Evolutionary conservation across 1,140 invertebrate species (phyloP).

Genomic region (Drosophila saltans): DNA sequence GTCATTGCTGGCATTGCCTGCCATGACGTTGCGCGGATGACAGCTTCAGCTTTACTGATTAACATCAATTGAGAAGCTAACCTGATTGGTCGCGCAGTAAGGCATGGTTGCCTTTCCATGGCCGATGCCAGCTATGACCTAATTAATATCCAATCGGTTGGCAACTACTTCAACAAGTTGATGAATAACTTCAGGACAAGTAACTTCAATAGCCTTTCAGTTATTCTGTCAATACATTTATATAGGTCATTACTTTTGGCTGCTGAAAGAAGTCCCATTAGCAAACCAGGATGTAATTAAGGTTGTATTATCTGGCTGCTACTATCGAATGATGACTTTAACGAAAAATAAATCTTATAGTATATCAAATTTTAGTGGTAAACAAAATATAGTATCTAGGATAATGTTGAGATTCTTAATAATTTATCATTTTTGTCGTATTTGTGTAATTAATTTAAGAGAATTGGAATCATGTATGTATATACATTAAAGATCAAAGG

Average conservation of each 20-base stretch:
- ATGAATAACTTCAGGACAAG: slow-evolving; percentile 10
- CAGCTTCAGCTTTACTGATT: slow-evolving; percentile 19
- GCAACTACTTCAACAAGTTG: slow-evolving; percentile 16
- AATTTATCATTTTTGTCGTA: too few species aligned
- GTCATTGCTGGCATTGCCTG: slow-evolving; percentile 15
- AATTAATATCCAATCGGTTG: slow-evolving; percentile 1
- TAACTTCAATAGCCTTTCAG: not conserved
- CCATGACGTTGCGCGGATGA: slow-evolving; percentile 11
- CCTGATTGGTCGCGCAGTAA: not conserved
- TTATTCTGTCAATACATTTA: not conserved
- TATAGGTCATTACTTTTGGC: not conserved
- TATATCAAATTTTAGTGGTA: too few species aligned
- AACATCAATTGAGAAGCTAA: slow-evolving; percentile 15
- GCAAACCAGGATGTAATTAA: not conserved
- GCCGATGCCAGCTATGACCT: slow-evolving; percentile 4
- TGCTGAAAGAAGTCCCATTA: not conserved
- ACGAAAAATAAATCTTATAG: too few species aligned
- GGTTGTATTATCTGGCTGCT: too few species aligned
- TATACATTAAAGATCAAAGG: too few species aligned
- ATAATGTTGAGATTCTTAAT: too few species aligned
- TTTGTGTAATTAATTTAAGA: too few species aligned
- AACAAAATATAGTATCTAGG: too few species aligned
- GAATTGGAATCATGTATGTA: too few species aligned
- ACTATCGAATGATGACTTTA: too few species aligned
- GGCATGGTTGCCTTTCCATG: not conserved